Evolutionary conservation across 2,888 invertebrate species (phyloP), one percentile per base, ranked within the genome.

Genomic region (Actias luna): DNA sequence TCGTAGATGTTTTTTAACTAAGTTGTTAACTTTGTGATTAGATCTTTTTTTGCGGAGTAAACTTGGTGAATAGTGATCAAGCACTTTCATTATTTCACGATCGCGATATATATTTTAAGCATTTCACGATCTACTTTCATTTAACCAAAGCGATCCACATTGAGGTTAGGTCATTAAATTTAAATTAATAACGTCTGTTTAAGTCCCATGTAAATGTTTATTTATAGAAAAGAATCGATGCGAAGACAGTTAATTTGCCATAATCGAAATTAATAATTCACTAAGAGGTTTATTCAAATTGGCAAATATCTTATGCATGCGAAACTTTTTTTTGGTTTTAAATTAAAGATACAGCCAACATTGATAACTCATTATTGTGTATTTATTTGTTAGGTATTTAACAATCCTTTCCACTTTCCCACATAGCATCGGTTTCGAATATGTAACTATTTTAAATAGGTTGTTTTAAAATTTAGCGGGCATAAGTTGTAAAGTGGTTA

Each of bases 231-330:
- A 18, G 55, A 29, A 29, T n/a, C 55, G 55, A 22, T n/a, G 29
- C n/a, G 55, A 29, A 16, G 29, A 55, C 55, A 55, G 8, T 55
- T 55, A 55, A 29, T 55, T 55, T 29, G 55, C n/a, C 7, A 29
- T 29, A 50, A 12, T 25, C 10, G 25, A 22, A 50, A 50, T 50
- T 50, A 22, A 12, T 50, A 22, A 12, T 50, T 50, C 16, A 0
- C 10, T 50, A 22, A 50, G 12, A 50, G 8, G 22, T 50, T n/a
- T 18, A 50, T 50, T 50, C 22, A 25, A 46, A 46, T 46, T 46
- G 8, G 46, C 22, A 12, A 46, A 8, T 18, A 22, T 18, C 22
- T 46, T 46, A 46, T 22, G 22, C 1, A 46, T 22, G 10, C 22
- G 46, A 46, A 46, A 22, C 10, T 2, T 10, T 22, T 18, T 18